A percentile compares a stretch with the other conserved stretches of the same genome.
These are phyloP conservation scores for Parazoanthus swiftii DNA, from an alignment of 92 coral and sea anemone species.

Conservation along the genomic window DNA sequence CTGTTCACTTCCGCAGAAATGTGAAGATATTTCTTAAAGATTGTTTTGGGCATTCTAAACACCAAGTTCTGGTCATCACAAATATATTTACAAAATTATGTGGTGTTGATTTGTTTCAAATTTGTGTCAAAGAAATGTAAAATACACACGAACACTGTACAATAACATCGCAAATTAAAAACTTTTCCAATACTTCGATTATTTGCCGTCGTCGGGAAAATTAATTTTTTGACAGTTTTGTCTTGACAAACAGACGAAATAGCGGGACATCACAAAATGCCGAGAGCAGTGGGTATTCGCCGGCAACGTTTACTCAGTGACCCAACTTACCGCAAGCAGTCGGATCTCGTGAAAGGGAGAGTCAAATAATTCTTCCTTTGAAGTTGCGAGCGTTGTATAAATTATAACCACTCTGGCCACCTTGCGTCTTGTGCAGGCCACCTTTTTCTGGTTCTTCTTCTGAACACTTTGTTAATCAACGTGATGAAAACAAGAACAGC, in stretches of 20 bases:
- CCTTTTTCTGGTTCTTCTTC: not conserved
- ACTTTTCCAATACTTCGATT: conserved; percentile 22
- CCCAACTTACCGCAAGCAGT: conserved; percentile 46
- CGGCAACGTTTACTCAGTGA: conserved; percentile 21
- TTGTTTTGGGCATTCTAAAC: not conserved
- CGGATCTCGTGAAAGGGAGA: conserved; percentile 37
- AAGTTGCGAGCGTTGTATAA: conserved; percentile 28
- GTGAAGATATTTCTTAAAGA: not conserved
- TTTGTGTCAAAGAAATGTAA: conserved; percentile 27
- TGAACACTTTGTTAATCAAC: conserved; percentile 8
- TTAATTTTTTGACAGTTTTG: conserved; percentile 37
- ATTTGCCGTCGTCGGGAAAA: conserved; percentile 21
- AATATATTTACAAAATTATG: conserved; percentile 17
- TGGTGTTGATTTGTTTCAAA: conserved; percentile 30
- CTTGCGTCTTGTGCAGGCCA: conserved; percentile 8
- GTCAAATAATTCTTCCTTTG: not conserved
- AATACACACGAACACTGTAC: conserved; percentile 16
- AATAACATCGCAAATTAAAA: conserved; percentile 22
- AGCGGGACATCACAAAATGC: conserved; percentile 39
- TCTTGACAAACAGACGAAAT: conserved; percentile 30
- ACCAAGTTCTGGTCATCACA: not conserved
- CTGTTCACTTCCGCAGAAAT: conserved; percentile 2
- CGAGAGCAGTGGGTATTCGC: not conserved
- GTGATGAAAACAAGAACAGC: not conserved
- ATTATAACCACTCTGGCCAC: not conserved